phyloP scores from a whole-genome alignment of 2,113 vertebrate species.

The Helogale parvula region DNA sequence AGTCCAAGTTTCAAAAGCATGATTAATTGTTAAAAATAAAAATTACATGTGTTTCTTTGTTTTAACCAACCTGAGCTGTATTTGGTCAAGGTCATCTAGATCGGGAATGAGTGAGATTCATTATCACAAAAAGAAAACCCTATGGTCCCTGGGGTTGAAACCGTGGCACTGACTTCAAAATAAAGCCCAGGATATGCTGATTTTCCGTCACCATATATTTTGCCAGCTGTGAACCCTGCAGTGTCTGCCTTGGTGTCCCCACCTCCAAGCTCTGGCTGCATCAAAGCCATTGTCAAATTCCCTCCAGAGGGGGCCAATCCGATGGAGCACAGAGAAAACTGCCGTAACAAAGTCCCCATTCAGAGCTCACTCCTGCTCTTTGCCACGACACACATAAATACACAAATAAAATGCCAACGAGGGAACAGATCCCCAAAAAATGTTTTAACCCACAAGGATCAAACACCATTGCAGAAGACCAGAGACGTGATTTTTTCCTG shows the following conservation, averaged over 20 bases:
- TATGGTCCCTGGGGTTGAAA: not conserved
- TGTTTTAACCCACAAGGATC: not conserved
- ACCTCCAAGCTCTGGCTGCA: not conserved
- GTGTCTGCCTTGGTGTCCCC: not conserved
- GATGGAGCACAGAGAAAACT: not conserved
- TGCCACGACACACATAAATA: not conserved
- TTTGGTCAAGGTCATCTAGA: not conserved
- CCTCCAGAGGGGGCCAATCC: not conserved
- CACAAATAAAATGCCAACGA: not conserved
- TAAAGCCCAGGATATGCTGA: not conserved
- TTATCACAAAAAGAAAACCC: not conserved
- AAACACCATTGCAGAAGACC: not conserved
- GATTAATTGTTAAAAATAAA: not conserved
- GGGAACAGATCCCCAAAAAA: not conserved
- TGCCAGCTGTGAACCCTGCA: not conserved
- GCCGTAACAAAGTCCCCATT: not conserved
- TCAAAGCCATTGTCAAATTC: not conserved
- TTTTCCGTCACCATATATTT: not conserved
- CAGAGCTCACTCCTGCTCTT: no score
- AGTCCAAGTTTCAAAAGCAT: not conserved
- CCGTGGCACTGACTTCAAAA: not conserved
- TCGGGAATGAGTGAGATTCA: not conserved
- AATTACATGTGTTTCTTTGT: not conserved
- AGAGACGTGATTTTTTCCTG: not conserved
- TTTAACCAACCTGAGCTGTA: not conserved